Base-by-base conservation (phyloP, 2,797 vertebrate genomes). In the Pantherophis vulpinus region DNA sequence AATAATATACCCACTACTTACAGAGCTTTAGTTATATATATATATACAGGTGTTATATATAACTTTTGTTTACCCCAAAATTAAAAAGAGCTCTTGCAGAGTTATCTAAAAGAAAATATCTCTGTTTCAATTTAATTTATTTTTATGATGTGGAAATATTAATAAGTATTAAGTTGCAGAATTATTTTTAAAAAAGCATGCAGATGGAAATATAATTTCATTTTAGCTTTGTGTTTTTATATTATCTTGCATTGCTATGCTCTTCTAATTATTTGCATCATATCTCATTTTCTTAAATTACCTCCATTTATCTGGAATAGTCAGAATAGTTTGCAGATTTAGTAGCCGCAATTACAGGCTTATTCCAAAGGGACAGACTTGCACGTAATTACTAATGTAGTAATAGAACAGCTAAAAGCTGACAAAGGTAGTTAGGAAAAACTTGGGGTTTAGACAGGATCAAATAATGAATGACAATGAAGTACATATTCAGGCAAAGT, bases 401-500 rank as follows among this genome's bases (percentile, higher is more conserved):
- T 63, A n/a, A 32, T 54, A 20, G 89, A 54, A 54, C 20, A 58
- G 13, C 23, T 58, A 25, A 42, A 83, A 56, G 51, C n/a, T 56
- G 56, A 88, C 5, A 42, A 79, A 58, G 54, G 18, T 79, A 91
- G 56, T 27, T 55, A 58, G n/a, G 54, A 70, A 74, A 23, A 63
- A 89, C 61, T 54, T 63, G 42, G 56, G 32, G 29, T 54, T 70
- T 47, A 54, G 89, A 56, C 54, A 74, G 27, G 59, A 59, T 60
- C 70, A 86, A 83, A 8, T 59, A 91, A 63, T 59, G 13, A 86
- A 54, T 51, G 74, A 29, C 29, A 51, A 87, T 51, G 27, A 51
- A 60, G 11, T 58, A 18, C 29, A 94, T 88, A 92, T 92, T 95
- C 74, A 47, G 20, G 79, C 37, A 25, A 25, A 83, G 20, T 83